Base-by-base conservation (phyloP, 2,797 vertebrate species). In the Valencia hispanica region DNA sequence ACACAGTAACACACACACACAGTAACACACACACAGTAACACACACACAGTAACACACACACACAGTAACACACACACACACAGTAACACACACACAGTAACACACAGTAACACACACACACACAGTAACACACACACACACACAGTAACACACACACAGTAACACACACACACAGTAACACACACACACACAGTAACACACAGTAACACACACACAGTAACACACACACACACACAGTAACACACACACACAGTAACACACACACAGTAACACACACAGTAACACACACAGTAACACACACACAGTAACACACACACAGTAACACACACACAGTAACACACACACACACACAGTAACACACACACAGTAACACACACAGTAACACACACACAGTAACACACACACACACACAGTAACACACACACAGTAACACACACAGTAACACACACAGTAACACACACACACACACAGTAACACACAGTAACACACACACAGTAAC, bases 121-220 rank as follows among this genome's bases (percentile, higher is more conserved):
- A n/a, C n/a, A n/a, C n/a, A n/a, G n/a, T n/a, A n/a, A 75, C 50
- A 55, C 59, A 48, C 50, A 2, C 50, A 70, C 74, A 87, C 34
- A 25, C 51, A 17, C 47, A 6, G 14, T 48, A 15, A 48, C 47
- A 82, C 0, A 1, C 27, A 63, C 41, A 63, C 57, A 61, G n/a
- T n/a, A n/a, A n/a, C 8, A 5, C 27, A 61, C 14, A 15, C 57
- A 10, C 57, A 3, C 11, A 3, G n/a, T n/a, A n/a, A n/a, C n/a
- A n/a, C n/a, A n/a, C n/a, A n/a, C n/a, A n/a, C n/a, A n/a, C n/a
- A n/a, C n/a, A n/a, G n/a, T n/a, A n/a, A 75, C 50, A 55, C 59
- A 48, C 50, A 2, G 45, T 17, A 34, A 70, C 74, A 87, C 47
- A 82, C 0, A 1, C 27, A 63, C 41, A 63, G n/a, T n/a, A n/a